Percentiles rank a stretch among this genome's conserved stretches.
phyloP scores from a whole-genome alignment of 1,140 invertebrate genomes.

The Leptestheria dahalacensis region DNA sequence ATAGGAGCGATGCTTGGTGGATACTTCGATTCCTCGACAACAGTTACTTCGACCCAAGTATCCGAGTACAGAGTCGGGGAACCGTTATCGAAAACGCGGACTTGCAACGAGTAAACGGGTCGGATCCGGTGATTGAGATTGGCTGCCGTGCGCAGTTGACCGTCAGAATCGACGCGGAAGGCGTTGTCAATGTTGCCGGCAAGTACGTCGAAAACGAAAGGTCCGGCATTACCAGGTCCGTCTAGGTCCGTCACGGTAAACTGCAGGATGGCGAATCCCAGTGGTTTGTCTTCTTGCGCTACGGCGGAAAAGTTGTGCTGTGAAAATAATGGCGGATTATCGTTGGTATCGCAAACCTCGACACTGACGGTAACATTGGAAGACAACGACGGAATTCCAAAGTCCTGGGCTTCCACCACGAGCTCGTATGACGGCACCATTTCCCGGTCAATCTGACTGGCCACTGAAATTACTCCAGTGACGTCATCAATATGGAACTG shows the following conservation, averaged over 20 bases:
- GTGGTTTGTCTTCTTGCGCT: constrained; percentile 64
- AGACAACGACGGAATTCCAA: constrained; percentile 55
- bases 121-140: constrained; percentile 74
- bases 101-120: constrained; percentile 61
- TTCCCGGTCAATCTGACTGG: constrained; percentile 65
- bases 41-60: constrained; percentile 63
- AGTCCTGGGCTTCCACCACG: constrained; percentile 63
- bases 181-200: constrained; percentile 72
- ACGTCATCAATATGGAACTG: constrained; percentile 63
- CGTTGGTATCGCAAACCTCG: constrained; percentile 73
- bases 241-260: constrained; percentile 78
- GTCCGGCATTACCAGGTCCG: constrained; percentile 62
- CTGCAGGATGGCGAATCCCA: constrained; percentile 62
- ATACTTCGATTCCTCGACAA: constrained; percentile 89
- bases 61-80: constrained; percentile 76
- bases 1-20: constrained; percentile 77
- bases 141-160: constrained; percentile 64
- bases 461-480: constrained; percentile 62
- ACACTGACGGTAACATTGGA: constrained; percentile 58
- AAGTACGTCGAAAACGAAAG: constrained; percentile 81
- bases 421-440: constrained; percentile 54
- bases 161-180: constrained; percentile 73
- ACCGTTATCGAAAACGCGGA: constrained; percentile 89
- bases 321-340: constrained; percentile 68
- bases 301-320: constrained; percentile 62